phyloP scores from a whole-genome alignment of 2,797 vertebrate species.

The Cossypha dichroa region DNA sequence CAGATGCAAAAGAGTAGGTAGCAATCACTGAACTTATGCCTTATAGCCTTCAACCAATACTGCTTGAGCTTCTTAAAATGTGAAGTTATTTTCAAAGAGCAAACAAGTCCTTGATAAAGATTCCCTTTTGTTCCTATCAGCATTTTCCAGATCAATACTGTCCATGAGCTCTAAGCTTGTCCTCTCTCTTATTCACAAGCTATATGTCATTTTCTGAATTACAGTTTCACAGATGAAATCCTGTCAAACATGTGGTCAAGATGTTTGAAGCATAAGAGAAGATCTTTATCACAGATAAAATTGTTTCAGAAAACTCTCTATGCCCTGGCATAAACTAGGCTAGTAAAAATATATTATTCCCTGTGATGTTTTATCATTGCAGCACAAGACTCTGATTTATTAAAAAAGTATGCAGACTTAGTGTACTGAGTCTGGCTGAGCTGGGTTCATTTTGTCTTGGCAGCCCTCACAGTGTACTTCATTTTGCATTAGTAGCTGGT shows the following conservation, averaged over 20 bases:
- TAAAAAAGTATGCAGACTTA: neutral
- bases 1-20: neutral
- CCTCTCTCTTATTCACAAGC: neutral
- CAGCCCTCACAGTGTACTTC: neutral
- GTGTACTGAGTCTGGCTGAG: neutral
- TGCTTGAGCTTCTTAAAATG: neutral
- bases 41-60: neutral
- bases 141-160: neutral
- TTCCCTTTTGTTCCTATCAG: neutral
- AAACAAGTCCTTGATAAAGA: neutral
- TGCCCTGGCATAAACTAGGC: neutral
- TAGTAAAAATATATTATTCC: neutral
- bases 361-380: neutral
- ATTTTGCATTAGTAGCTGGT: neutral
- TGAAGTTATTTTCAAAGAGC: neutral
- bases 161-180: neutral
- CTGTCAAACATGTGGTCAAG: neutral
- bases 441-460: neutral
- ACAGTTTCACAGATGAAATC: neutral
- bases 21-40: neutral
- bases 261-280: neutral
- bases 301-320: neutral
- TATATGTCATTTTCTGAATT: neutral
- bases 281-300: neutral
- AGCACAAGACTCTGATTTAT: neutral